A percentile compares a stretch with the other conserved stretches of the same genome.
Evolutionary conservation across 2,797 vertebrate species (phyloP).

Genomic region (Acanthopagrus latus): DNA sequence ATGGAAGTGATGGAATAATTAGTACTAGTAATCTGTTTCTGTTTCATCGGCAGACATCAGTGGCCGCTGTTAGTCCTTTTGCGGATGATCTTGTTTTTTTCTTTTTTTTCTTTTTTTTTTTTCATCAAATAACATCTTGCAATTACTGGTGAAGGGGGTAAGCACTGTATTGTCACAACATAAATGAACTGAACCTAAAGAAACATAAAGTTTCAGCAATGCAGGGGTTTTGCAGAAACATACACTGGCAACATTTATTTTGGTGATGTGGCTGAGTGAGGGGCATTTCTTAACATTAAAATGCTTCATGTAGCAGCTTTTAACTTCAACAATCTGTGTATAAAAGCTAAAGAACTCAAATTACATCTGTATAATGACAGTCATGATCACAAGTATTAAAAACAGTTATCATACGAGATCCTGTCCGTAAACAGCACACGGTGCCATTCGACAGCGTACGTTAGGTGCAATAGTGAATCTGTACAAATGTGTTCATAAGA

Average conservation of each 20-base stretch:
- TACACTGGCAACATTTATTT: too few relatives aligned
- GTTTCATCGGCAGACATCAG: too few relatives aligned
- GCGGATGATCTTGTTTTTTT: slow-evolving; percentile 17
- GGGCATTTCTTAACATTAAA: background rate
- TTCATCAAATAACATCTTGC: background rate
- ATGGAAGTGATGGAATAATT: background rate
- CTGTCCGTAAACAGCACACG: slow-evolving; percentile 63
- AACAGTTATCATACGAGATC: slow-evolving; percentile 18
- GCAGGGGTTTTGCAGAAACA: too few relatives aligned
- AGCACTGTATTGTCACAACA: too few relatives aligned
- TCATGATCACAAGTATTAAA: slow-evolving; percentile 47
- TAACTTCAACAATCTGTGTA: slow-evolving; percentile 7
- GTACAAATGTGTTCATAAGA: slow-evolving; percentile 48
- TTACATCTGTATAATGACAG: slow-evolving; percentile 17
- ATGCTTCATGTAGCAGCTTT: slow-evolving; percentile 17
- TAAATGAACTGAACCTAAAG: too few relatives aligned
- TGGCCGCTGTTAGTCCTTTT: background rate
- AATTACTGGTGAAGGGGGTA: background rate
- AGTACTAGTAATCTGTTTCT: background rate
- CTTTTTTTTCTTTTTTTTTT: slow-evolving; percentile 6
- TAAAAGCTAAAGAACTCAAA: slow-evolving; percentile 12
- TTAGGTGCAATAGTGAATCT: slow-evolving; percentile 27
- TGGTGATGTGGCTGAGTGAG: too few relatives aligned
- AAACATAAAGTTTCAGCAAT: too few relatives aligned
- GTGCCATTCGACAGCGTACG: slow-evolving; percentile 51